These are phyloP conservation scores for Sphenopsis melanotis DNA, from an alignment of 2,797 vertebrate genomes.

Conservation along the genomic window DNA sequence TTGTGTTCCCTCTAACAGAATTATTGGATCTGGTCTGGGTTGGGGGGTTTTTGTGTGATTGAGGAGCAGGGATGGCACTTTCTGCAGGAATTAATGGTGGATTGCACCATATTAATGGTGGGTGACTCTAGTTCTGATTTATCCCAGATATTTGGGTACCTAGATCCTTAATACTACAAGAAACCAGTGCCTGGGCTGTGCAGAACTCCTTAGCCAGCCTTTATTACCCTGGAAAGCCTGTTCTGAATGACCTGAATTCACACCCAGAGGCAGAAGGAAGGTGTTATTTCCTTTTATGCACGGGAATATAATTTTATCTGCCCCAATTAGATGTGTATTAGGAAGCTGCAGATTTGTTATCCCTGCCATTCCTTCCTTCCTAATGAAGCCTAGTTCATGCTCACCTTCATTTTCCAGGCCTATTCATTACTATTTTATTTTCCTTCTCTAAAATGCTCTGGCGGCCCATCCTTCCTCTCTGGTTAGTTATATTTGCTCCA, in stretches of 20 bases:
- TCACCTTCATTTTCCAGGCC: background rate
- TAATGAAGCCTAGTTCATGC: background rate
- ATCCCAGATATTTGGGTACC: background rate
- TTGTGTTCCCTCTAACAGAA: background rate
- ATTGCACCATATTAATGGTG: background rate
- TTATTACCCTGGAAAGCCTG: background rate
- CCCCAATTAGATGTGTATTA: background rate
- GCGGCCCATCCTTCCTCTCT: background rate
- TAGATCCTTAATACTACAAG: background rate
- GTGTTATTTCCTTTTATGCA: background rate
- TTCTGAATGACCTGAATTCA: background rate
- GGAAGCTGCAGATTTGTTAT: background rate
- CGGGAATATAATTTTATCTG: background rate
- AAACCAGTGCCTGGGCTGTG: background rate
- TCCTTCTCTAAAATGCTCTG: background rate
- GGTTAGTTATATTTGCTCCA: constrained; percentile 1
- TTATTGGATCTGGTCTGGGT: background rate
- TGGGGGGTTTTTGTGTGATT: rapidly evolving
- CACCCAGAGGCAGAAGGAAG: background rate
- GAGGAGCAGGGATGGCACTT: background rate
- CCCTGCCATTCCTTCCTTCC: background rate
- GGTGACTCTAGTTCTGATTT: background rate
- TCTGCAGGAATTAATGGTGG: background rate
- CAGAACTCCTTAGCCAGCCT: background rate
- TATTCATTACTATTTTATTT: constrained; percentile 13